A percentile compares a stretch with the other conserved stretches of the same genome.
Conservation (phyloP, 2,797 vertebrate genomes). For the Molossus alvarezi region DNA sequence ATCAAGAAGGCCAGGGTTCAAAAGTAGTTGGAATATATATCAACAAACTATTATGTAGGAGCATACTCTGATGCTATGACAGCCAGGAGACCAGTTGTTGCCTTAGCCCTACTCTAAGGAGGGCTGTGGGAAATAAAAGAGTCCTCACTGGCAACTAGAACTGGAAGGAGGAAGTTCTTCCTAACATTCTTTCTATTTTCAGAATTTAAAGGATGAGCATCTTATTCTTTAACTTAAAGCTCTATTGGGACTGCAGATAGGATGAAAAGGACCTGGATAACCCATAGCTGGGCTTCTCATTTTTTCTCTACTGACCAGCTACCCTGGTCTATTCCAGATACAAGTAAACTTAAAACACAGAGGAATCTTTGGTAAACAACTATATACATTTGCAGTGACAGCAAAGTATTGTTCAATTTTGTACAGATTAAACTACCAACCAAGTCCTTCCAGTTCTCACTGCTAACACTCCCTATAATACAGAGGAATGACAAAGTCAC, state of each 20-base stretch:
- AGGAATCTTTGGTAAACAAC: slow-evolving; percentile 8
- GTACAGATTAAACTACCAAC: slow-evolving; percentile 6
- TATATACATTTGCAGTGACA: slow-evolving; percentile 32
- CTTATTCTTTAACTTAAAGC: slow-evolving; percentile 39
- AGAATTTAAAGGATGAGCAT: not conserved
- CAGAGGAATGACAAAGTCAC: not conserved
- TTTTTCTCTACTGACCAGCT: slow-evolving; percentile 34
- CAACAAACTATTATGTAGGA: not conserved
- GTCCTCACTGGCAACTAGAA: not conserved
- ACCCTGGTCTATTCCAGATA: not conserved
- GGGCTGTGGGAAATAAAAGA: not conserved
- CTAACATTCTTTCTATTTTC: slow-evolving; percentile 33
- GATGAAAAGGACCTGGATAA: slow-evolving; percentile 14
- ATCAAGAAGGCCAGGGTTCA: slow-evolving; percentile 54
- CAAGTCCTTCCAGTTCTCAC: slow-evolving; percentile 31
- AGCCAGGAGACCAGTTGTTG: not conserved
- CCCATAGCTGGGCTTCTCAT: not conserved
- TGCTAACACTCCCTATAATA: not conserved
- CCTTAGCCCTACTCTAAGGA: slow-evolving; percentile 6
- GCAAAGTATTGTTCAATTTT: slow-evolving; percentile 5
- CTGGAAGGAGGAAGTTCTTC: not conserved
- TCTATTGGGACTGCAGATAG: slow-evolving; percentile 15
- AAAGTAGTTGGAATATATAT: slow-evolving; percentile 19
- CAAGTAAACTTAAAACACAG: slow-evolving; percentile 32
- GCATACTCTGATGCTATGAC: not conserved